Evolutionary conservation across 92 coral and sea anemone species (phyloP).

Genomic region (Isaurus tuberculatus): DNA sequence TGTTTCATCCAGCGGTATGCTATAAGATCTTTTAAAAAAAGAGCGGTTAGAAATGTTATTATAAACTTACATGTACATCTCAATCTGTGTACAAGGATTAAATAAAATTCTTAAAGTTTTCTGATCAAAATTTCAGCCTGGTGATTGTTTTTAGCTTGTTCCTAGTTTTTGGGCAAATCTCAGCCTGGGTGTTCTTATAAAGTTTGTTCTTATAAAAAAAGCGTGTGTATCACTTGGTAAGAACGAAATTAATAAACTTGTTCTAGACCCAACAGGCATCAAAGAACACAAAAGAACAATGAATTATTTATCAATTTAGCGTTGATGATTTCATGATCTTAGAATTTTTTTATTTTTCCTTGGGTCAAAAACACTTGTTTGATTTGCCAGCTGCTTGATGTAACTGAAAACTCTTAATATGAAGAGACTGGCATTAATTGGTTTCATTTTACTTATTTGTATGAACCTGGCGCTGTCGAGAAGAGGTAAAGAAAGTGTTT

Average conservation of each 20-base stretch:
- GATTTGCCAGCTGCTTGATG: not conserved
- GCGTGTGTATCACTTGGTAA: too few species aligned
- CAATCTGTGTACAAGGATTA: too few species aligned
- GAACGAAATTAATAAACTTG: too few species aligned
- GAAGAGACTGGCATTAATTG: not conserved
- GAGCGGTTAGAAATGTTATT: too few species aligned
- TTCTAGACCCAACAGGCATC: not conserved
- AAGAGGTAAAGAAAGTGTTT: slow-evolving; percentile 15
- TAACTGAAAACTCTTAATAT: not conserved
- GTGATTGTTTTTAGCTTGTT: too few species aligned
- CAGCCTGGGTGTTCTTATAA: not conserved
- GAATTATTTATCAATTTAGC: slow-evolving; percentile 11
- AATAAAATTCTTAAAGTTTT: too few species aligned
- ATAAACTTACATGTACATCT: too few species aligned
- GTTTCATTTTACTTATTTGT: slow-evolving; percentile 4
- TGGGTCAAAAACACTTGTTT: not conserved
- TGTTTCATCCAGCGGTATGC: too few species aligned
- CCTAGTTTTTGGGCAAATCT: too few species aligned
- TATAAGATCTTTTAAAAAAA: too few species aligned
- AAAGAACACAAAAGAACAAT: not conserved
- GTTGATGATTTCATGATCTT: slow-evolving; percentile 7
- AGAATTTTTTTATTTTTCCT: slow-evolving; percentile 11
- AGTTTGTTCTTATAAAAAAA: too few species aligned
- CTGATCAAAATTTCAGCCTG: too few species aligned
- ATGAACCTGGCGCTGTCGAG: not conserved